Conservation (phyloP, 2,797 vertebrate species). For the Aselliscus stoliczkanus region DNA sequence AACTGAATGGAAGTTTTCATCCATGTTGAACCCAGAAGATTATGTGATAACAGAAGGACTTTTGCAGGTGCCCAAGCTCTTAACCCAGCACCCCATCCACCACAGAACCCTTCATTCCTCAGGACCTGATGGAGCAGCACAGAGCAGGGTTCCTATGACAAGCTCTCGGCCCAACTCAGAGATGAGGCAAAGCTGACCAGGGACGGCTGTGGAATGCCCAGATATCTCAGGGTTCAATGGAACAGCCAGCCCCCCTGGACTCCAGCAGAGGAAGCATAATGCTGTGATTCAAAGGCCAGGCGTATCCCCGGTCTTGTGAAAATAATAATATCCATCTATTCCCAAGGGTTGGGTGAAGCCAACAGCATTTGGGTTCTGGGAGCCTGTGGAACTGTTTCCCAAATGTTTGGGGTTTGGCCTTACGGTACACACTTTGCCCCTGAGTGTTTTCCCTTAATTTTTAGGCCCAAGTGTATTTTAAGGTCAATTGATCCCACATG, state of each 20-base stretch:
- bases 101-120: background rate
- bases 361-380: background rate
- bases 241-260: background rate
- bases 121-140: background rate
- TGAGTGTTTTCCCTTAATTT: slow-evolving; percentile 40
- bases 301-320: background rate
- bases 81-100: background rate
- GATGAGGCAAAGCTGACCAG: background rate
- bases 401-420: slow-evolving; percentile 34
- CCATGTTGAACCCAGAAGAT: background rate
- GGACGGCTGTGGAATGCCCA: background rate
- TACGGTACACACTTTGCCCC: background rate
- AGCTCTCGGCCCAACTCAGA: background rate
- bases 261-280: background rate
- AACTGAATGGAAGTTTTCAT: slow-evolving; percentile 14
- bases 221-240: background rate
- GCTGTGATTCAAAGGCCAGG: background rate
- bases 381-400: background rate
- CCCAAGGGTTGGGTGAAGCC: background rate
- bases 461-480: slow-evolving; percentile 49
- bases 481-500: slow-evolving; percentile 63
- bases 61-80: background rate
- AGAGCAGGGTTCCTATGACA: background rate
- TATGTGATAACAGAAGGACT: background rate
- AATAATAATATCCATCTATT: background rate